phyloP scores from a whole-genome alignment of 2,888 invertebrate species.

The Amaurobius ferox region DNA sequence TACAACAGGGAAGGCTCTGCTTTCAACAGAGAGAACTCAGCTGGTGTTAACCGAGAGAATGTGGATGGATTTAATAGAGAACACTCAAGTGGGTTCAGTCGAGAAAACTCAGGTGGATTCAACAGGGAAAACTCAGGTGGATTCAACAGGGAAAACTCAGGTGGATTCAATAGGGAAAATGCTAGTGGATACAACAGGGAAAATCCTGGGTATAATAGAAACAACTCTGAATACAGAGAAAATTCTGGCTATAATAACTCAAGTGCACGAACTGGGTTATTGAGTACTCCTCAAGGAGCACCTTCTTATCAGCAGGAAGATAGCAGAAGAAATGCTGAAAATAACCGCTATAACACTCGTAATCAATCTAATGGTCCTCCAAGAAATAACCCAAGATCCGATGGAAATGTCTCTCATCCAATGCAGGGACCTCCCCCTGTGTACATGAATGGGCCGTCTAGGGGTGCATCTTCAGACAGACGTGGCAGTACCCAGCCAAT shows the following conservation, averaged over 20 bases:
- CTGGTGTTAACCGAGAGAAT: too few species aligned
- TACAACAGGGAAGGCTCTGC: conserved; percentile 10
- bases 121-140: not conserved
- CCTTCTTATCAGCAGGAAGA: conserved; percentile 24
- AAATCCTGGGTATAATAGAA: not conserved
- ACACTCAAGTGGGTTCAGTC: too few species aligned
- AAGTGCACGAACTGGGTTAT: conserved; percentile 7
- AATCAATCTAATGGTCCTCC: not conserved
- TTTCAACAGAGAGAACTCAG: not conserved
- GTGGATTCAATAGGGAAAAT: not conserved
- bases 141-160: not conserved
- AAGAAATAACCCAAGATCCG: not conserved
- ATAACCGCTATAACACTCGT: conserved; percentile 13
- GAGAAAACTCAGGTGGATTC: not conserved
- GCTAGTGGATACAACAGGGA: not conserved
- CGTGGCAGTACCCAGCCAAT: conserved; percentile 11
- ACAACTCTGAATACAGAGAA: too few species aligned
- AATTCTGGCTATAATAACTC: not conserved
- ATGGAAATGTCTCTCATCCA: conserved; percentile 1
- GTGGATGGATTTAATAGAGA: too few species aligned
- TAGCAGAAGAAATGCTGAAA: not conserved
- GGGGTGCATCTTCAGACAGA: conserved; percentile 21
- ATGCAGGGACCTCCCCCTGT: not conserved
- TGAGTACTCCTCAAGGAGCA: conserved; percentile 29
- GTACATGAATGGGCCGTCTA: conserved; percentile 29